These are phyloP conservation scores for Drosophila ustulata DNA, from an alignment of 2,888 invertebrate species.

Conservation along the genomic window DNA sequence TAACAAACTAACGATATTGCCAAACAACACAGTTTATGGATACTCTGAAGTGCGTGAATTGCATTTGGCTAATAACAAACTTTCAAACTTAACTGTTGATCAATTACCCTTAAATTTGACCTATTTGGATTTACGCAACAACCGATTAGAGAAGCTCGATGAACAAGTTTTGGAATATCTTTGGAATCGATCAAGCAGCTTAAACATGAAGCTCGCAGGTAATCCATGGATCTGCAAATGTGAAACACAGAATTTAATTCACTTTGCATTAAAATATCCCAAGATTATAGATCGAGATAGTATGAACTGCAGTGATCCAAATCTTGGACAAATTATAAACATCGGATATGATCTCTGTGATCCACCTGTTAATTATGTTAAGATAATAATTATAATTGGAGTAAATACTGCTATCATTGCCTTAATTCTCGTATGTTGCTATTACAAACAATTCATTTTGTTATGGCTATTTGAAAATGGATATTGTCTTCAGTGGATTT, in stretches of 20 bases:
- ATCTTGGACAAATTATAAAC: neutral
- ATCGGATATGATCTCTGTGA: neutral
- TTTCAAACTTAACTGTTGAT: neutral
- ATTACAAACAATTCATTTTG: neutral
- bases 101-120: slow-evolving; percentile 1
- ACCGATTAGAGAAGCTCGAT: neutral
- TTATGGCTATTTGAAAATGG: neutral
- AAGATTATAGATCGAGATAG: neutral
- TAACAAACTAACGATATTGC: slow-evolving; percentile 2
- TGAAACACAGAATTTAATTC: neutral
- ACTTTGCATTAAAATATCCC: neutral
- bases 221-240: slow-evolving; percentile 14
- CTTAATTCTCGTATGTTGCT: neutral
- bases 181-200: neutral
- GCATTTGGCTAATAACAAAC: neutral
- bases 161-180: neutral
- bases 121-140: slow-evolving; percentile 2
- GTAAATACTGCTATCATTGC: neutral
- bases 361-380: neutral
- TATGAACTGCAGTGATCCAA: neutral
- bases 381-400: neutral
- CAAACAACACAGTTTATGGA: neutral
- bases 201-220: neutral
- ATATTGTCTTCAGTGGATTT: neutral
- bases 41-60: slow-evolving; percentile 3